phyloP scores from a whole-genome alignment of 2,888 invertebrate species.

The Caenorhabditis sp. region DNA sequence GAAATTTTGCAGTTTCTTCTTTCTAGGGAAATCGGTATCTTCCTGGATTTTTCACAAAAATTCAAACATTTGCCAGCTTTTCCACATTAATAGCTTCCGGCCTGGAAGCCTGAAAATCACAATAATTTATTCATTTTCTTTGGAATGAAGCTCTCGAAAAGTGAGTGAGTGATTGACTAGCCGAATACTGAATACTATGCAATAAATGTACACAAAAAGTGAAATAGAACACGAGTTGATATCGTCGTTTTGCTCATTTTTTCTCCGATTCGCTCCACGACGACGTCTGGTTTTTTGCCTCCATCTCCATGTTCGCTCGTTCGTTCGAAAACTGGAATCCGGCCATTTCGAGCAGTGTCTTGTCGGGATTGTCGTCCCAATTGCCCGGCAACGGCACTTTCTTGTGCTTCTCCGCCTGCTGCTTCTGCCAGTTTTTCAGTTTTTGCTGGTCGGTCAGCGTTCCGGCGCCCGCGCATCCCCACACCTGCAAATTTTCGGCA shows the following conservation, averaged over 20 bases:
- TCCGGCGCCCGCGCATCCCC: constrained; percentile 79
- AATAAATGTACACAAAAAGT: not conserved
- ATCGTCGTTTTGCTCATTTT: not conserved
- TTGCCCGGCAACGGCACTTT: constrained; percentile 88
- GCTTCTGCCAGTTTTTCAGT: constrained; percentile 91
- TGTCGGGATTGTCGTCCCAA: constrained; percentile 96
- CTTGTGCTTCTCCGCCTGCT: constrained; percentile 82
- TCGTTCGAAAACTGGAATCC: constrained; percentile 81
- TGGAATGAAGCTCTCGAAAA: no score
- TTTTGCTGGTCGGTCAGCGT: constrained; percentile 86
- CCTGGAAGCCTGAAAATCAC: no score
- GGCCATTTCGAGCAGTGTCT: constrained; percentile 90
- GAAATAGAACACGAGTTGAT: not conserved
- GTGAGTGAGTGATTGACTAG: no score
- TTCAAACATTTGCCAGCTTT: no score
- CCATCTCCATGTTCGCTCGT: constrained; percentile 60
- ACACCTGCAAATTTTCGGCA: constrained; percentile 42
- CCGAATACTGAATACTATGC: no score
- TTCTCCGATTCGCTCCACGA: not conserved
- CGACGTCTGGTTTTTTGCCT: constrained; percentile 16
- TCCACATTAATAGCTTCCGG: no score
- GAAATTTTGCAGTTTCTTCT: no score
- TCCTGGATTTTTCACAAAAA: no score
- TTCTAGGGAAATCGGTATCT: no score
- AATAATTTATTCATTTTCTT: no score